These are phyloP conservation scores for Meloe dianella DNA, from an alignment of 2,888 invertebrate genomes.

Conservation along the genomic window DNA sequence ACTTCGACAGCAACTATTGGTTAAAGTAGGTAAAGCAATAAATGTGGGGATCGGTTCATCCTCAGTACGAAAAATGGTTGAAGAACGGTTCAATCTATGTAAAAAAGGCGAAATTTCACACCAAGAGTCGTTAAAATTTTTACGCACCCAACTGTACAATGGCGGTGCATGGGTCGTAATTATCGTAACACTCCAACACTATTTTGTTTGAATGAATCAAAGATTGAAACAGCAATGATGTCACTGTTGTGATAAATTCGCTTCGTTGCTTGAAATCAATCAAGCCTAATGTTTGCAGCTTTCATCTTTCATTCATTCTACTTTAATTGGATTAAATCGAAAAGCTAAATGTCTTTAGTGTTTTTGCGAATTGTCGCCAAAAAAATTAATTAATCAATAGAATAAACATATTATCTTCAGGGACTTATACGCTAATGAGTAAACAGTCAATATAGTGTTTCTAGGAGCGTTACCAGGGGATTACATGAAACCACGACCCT, in stretches of 20 bases:
- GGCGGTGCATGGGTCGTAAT: background rate
- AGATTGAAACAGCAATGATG: background rate
- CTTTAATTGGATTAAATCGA: background rate
- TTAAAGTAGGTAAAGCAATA: too few relatives aligned
- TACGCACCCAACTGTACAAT: too few relatives aligned
- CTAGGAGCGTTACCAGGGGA: conserved; percentile 10
- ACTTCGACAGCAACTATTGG: too few relatives aligned
- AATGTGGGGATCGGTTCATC: too few relatives aligned
- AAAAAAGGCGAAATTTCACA: too few relatives aligned
- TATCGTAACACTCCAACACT: background rate
- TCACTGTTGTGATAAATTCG: background rate
- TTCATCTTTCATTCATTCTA: background rate
- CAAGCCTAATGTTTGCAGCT: background rate
- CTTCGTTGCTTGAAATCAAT: background rate
- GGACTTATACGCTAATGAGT: background rate
- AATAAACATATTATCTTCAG: background rate
- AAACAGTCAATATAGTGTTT: background rate
- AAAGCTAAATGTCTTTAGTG: background rate
- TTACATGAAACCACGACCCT: conserved; percentile 15
- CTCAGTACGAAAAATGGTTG: too few relatives aligned
- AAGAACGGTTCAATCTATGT: too few relatives aligned
- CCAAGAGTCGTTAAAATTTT: too few relatives aligned
- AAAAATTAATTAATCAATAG: too few relatives aligned
- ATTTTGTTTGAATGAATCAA: background rate
- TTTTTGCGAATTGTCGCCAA: background rate